Evolutionary conservation across 2,797 vertebrate genomes (phyloP), one percentile per base, ranked within the genome.

Genomic region (Protonibea diacanthus): DNA sequence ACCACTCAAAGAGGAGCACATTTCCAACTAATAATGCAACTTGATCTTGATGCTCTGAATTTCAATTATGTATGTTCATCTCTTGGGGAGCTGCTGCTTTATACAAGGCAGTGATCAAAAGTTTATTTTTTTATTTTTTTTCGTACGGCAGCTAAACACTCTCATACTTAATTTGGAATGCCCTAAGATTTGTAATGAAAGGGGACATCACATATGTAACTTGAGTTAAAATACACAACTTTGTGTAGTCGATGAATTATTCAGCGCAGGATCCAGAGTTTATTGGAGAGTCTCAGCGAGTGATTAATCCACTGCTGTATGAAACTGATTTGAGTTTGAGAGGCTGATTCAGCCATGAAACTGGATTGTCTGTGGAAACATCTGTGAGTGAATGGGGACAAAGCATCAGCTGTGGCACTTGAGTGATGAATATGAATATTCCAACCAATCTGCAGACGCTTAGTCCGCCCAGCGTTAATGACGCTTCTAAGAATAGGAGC

Each of bases 331-430:
- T 21, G 20, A 27, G 71, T 80, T 72, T 72, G 60, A 88, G 73
- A 85, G 76, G 76, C 71, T 48, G 68, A 74, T 81, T 85, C 53
- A 82, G 74, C 57, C 81, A 21, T 73, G 67, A 63, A 84, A 64
- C 71, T 68, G 64, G 55, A 62, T 78, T 60, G 74, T 83, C 67
- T 55, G 48, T 53, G 63, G 77, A 77, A 87, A 87, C 87, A 87
- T 89, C 74, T 83, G 74, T 78, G 85, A 56, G 45, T 49, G 63
- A 84, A 81, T 59, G 29, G 23, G 60, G 61, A 86, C 81, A 80
- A 85, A 83, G 71, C 53, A 76, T 91, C 88, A 83, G 86, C 85
- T 86, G 86, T 81, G 79, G 49, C 59, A 70, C 83, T 90, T 40
- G 38, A 79, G 78, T 48, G 62, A 87, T 89, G 80, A 85, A 81